Evolutionary conservation across 2,113 vertebrate species (phyloP).

Genomic region (Phoenicopterus ruber): DNA sequence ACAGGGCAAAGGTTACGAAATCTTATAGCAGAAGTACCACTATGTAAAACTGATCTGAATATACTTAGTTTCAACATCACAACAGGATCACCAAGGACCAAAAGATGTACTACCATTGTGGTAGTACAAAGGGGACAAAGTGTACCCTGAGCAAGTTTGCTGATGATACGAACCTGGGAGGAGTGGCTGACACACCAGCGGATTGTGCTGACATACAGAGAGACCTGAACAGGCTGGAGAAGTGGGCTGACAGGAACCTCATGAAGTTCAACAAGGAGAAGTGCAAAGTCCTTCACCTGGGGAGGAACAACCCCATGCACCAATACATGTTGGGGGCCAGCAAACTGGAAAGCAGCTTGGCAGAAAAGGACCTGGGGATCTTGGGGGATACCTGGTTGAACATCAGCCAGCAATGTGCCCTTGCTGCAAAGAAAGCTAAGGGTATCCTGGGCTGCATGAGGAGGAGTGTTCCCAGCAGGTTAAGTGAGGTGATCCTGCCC

Average conservation of each 20-base stretch:
- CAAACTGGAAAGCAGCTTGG: neutral
- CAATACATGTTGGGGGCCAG: neutral
- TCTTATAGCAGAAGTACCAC: neutral
- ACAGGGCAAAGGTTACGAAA: neutral
- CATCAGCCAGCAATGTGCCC: neutral
- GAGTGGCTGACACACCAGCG: neutral
- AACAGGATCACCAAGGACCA: neutral
- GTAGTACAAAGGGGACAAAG: no score
- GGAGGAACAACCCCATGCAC: neutral
- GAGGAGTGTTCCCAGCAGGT: neutral
- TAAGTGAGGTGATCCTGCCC: neutral
- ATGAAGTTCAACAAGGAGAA: neutral
- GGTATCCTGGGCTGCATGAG: neutral
- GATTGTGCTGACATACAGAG: neutral
- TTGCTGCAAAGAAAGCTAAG: neutral
- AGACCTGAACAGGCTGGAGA: neutral
- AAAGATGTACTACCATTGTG: neutral
- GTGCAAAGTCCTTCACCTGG: neutral
- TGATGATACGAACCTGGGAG: no score
- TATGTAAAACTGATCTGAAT: neutral
- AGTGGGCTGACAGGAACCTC: neutral
- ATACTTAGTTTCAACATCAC: neutral
- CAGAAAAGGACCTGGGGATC: neutral
- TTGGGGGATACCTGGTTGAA: neutral
- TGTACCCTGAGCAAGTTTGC: no score